Conservation (phyloP, 2,797 vertebrate species). For the Danio aesculapii region DNA sequence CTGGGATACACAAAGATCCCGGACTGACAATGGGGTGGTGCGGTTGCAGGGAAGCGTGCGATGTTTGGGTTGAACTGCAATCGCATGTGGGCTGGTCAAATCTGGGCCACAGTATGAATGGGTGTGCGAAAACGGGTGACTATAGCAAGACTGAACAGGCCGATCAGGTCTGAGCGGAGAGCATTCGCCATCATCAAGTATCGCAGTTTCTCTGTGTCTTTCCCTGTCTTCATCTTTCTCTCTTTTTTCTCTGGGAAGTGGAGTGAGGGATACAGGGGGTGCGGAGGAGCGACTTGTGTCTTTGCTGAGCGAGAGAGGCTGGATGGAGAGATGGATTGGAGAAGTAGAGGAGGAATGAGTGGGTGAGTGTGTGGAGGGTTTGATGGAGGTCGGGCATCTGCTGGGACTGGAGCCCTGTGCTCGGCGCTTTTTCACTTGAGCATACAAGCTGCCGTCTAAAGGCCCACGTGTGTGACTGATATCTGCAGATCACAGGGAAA, state of each 20-base stretch:
- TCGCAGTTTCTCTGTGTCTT: conserved; percentile 84
- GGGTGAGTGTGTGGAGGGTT: conserved; percentile 58
- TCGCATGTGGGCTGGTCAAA: conserved; percentile 51
- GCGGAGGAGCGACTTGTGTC: conserved; percentile 76
- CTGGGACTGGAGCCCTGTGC: conserved; percentile 71
- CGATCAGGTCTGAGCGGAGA: conserved; percentile 38
- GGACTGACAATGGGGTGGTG: conserved; percentile 64
- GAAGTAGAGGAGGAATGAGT: conserved; percentile 62
- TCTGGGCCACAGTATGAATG: conserved; percentile 45
- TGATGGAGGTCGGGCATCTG: conserved; percentile 69
- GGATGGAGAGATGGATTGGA: conserved; percentile 65
- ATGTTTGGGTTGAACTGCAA: conserved; percentile 74
- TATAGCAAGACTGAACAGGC: conserved; percentile 65
- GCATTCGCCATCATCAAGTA: conserved; percentile 83
- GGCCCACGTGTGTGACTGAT: conserved; percentile 87
- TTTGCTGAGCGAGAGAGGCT: conserved; percentile 68
- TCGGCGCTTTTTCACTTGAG: conserved; percentile 86
- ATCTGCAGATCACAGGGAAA: conserved; percentile 68
- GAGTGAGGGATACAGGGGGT: conserved; percentile 67
- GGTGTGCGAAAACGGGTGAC: conserved; percentile 44
- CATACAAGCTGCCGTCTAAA: conserved; percentile 91
- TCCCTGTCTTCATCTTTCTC: conserved; percentile 65
- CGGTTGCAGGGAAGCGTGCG: conserved; percentile 76
- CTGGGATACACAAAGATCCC: conserved; percentile 71
- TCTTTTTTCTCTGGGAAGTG: conserved; percentile 64